Conservation (phyloP, 2,113 vertebrate genomes). For the Tetrax tetrax region DNA sequence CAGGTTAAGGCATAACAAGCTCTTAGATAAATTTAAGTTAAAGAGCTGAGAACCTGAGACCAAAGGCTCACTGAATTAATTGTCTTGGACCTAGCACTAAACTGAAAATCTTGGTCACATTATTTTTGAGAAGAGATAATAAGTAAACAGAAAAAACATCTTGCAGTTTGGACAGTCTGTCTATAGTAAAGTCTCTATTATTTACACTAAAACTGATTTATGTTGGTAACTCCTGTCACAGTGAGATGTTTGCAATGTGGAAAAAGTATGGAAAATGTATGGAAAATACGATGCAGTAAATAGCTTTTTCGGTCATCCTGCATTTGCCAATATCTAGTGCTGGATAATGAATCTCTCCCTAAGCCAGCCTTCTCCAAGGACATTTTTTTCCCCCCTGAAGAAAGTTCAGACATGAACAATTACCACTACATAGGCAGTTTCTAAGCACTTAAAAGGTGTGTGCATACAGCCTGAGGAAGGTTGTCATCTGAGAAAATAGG, state of each 20-base stretch:
- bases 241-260: constrained; percentile 12
- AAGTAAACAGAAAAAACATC: neutral
- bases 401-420: neutral
- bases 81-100: neutral
- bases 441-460: neutral
- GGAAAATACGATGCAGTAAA: too few relatives aligned
- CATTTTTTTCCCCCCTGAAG: neutral
- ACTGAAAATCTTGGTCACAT: neutral
- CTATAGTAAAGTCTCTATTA: neutral
- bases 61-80: neutral
- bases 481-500: neutral
- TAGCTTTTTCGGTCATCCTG: neutral
- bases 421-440: neutral
- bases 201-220: neutral
- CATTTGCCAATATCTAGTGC: constrained; percentile 2
- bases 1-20: neutral
- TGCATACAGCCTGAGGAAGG: neutral
- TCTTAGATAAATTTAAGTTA: neutral
- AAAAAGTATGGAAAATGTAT: constrained; percentile 60
- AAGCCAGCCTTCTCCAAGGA: neutral
- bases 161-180: neutral
- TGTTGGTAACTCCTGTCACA: neutral
- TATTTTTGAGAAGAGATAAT: neutral
- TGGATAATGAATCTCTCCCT: constrained; percentile 25
- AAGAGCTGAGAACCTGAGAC: neutral